Percentiles rank a stretch among this genome's conserved stretches.
phyloP scores from a whole-genome alignment of 2,797 vertebrate species.

The Oophaga sylvatica region DNA sequence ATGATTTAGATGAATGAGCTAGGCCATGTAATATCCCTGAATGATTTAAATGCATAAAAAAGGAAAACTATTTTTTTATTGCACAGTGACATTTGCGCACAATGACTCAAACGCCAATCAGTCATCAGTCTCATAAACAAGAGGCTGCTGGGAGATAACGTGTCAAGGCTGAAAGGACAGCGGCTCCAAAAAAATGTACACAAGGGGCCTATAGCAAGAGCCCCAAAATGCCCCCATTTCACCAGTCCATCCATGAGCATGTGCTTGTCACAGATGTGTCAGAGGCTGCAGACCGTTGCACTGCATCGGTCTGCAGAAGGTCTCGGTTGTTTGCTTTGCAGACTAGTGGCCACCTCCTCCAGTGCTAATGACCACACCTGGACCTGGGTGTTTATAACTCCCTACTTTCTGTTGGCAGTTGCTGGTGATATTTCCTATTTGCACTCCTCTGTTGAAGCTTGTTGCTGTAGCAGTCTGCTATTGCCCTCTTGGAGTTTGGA shows the following conservation, averaged over 20 bases:
- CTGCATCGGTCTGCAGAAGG: too few species aligned
- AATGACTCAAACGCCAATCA: not conserved
- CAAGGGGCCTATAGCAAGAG: not conserved
- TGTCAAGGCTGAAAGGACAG: not conserved
- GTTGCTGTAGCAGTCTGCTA: too few species aligned
- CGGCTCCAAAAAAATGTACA: not conserved
- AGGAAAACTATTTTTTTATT: not conserved
- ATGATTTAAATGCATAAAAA: conserved; percentile 5
- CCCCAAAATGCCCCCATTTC: not conserved
- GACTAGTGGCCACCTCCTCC: too few species aligned
- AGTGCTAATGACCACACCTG: too few species aligned
- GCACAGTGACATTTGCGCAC: not conserved
- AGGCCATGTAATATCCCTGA: not conserved
- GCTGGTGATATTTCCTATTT: too few species aligned
- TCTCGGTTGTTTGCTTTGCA: too few species aligned
- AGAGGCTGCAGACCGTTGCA: too few species aligned
- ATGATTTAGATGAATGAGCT: conserved; percentile 26
- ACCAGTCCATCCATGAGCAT: not conserved
- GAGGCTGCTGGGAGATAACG: not conserved
- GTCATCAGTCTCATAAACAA: not conserved
- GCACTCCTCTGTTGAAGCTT: too few species aligned
- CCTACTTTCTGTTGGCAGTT: too few species aligned
- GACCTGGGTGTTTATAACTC: too few species aligned
- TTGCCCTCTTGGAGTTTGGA: too few species aligned
- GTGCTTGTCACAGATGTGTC: too few species aligned